A percentile compares a stretch with the other conserved stretches of the same genome.
Evolutionary conservation across 2,797 vertebrate genomes (phyloP).

Genomic region (Taenioides sp.): DNA sequence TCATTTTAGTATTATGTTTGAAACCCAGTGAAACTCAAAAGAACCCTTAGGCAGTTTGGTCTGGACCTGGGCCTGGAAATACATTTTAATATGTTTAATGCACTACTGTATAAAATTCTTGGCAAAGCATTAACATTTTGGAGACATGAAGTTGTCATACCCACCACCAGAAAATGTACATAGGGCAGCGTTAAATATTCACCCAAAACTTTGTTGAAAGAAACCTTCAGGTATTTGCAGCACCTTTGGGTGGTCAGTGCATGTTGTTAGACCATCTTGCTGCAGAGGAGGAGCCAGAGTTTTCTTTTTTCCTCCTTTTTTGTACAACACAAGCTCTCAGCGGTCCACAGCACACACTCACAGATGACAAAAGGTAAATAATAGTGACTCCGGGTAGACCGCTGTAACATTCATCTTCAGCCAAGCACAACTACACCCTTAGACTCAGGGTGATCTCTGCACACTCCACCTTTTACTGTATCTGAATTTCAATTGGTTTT

Average conservation of each 20-base stretch:
- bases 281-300: neutral
- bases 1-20: too few species aligned
- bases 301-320: conserved; percentile 3
- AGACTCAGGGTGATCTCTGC: neutral
- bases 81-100: too few species aligned
- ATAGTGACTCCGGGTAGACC: neutral
- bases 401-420: neutral
- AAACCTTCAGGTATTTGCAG: neutral
- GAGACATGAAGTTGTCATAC: too few species aligned
- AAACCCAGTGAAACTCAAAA: too few species aligned
- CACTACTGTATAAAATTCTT: too few species aligned
- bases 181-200: too few species aligned
- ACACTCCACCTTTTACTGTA: neutral
- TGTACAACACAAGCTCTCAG: conserved; percentile 29
- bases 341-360: conserved; percentile 27
- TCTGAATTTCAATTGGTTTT: neutral
- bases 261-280: conserved; percentile 34
- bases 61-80: too few species aligned
- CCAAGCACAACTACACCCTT: neutral
- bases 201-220: too few species aligned
- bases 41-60: too few species aligned
- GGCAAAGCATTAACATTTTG: too few species aligned
- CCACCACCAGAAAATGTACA: too few species aligned
- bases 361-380: conserved; percentile 9
- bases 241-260: conserved; percentile 29